A percentile compares a stretch with the other conserved stretches of the same genome.
Conservation (phyloP, 2,113 vertebrate genomes). For the rat (Rattus norvegicus) region DNA sequence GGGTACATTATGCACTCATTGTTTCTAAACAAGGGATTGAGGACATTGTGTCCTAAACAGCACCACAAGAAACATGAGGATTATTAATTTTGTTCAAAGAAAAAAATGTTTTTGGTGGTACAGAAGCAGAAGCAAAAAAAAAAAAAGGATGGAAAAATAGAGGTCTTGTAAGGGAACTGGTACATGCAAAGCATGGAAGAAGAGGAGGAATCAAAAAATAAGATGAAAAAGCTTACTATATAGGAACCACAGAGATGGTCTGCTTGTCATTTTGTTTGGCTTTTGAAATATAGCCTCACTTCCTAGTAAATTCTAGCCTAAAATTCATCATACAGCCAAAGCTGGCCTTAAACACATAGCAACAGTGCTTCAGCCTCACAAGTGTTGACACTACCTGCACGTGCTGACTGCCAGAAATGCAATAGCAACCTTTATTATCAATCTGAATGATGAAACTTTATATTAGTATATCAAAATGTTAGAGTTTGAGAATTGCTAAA, state of each 20-base stretch:
- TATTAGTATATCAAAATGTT: neutral
- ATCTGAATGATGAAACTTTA: neutral
- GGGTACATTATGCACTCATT: neutral
- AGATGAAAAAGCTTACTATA: neutral
- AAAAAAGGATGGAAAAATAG: neutral
- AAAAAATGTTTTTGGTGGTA: neutral
- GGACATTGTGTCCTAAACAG: neutral
- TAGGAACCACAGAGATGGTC: neutral
- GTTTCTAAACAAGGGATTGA: neutral
- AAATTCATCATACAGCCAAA: neutral
- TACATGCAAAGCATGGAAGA: neutral
- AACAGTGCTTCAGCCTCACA: neutral
- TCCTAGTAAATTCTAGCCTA: neutral
- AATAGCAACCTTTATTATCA: neutral
- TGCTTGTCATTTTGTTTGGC: neutral
- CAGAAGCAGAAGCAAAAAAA: neutral
- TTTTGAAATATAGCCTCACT: neutral
- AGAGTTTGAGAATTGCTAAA: too few species aligned
- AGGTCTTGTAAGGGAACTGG: neutral
- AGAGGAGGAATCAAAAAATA: neutral
- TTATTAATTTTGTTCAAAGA: too few species aligned
- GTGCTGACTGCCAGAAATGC: neutral
- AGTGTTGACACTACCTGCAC: neutral
- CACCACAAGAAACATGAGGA: neutral
- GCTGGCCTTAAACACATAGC: neutral